A percentile compares a stretch with the other conserved stretches of the same genome.
Evolutionary conservation across 1,140 invertebrate species (phyloP).

Genomic region (Heliothis subflexa): DNA sequence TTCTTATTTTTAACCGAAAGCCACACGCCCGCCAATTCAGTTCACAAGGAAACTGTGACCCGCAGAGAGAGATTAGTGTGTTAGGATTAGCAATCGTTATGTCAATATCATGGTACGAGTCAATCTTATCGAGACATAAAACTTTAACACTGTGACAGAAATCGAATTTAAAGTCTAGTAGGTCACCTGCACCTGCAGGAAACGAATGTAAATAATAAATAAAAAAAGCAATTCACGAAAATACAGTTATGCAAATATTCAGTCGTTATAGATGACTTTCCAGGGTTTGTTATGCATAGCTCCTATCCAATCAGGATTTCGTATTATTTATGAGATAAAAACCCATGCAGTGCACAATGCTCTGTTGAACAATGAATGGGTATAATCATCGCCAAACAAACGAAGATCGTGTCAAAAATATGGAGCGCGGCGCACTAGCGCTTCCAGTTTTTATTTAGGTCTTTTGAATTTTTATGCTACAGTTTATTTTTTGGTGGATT

Average conservation of each 20-base stretch:
- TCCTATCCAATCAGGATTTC: constrained; percentile 43
- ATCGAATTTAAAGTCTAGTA: not conserved
- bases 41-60: no score
- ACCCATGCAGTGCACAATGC: constrained; percentile 46
- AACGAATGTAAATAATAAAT: constrained; percentile 16
- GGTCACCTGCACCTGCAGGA: not conserved
- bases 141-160: not conserved
- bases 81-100: no score
- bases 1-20: no score
- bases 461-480: not conserved
- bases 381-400: constrained; percentile 54
- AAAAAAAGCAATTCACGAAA: constrained; percentile 32
- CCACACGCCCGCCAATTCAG: no score
- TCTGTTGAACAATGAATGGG: constrained; percentile 51
- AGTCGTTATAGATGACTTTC: constrained; percentile 37
- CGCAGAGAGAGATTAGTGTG: no score
- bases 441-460: constrained; percentile 2
- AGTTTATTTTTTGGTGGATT: not conserved
- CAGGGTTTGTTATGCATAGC: constrained; percentile 50
- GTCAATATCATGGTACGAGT: no score
- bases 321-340: constrained; percentile 54
- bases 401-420: constrained; percentile 49
- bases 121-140: no score
- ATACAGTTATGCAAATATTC: constrained; percentile 51
- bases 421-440: not conserved